Evolutionary conservation across 2,888 invertebrate genomes (phyloP).

Genomic region (Parochlus steinenii): DNA sequence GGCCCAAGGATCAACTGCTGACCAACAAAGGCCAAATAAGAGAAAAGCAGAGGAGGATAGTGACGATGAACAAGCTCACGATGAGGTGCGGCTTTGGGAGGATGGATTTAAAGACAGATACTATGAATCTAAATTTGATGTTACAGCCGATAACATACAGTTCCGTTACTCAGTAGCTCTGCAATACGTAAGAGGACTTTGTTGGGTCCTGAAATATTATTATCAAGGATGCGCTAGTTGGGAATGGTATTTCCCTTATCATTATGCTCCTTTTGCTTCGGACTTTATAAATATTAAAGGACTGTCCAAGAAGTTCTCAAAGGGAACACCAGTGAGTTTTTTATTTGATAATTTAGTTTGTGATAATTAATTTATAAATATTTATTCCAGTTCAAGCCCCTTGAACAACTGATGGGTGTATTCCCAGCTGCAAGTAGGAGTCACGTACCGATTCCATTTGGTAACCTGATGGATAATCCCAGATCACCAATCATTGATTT

Average conservation of each 20-base stretch:
- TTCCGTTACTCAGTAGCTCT: constrained; percentile 85
- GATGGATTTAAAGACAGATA: constrained; percentile 96
- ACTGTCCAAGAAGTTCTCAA: constrained; percentile 73
- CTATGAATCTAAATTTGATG: constrained; percentile 89
- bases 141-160: constrained; percentile 51
- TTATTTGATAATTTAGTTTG: constrained; percentile 4
- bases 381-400: constrained; percentile 64
- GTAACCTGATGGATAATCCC: constrained; percentile 77
- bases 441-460: constrained; percentile 91
- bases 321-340: constrained; percentile 66
- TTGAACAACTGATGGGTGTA: constrained; percentile 98
- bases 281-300: constrained; percentile 89
- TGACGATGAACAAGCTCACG: constrained; percentile 62
- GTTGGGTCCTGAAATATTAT: constrained; percentile 97
- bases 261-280: constrained; percentile 98
- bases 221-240: constrained; percentile 99
- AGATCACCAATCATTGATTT: constrained; percentile 94
- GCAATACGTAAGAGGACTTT: constrained; percentile 89
- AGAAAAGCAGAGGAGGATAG: constrained; percentile 34
- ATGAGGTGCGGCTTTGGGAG: constrained; percentile 88
- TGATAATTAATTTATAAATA: constrained; percentile 3
- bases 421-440: constrained; percentile 94
- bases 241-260: constrained; percentile 99
- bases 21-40: constrained; percentile 29
- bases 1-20: constrained; percentile 17